Base-by-base conservation (phyloP, 2,797 vertebrate species). In the Sebastolobus alascanus region DNA sequence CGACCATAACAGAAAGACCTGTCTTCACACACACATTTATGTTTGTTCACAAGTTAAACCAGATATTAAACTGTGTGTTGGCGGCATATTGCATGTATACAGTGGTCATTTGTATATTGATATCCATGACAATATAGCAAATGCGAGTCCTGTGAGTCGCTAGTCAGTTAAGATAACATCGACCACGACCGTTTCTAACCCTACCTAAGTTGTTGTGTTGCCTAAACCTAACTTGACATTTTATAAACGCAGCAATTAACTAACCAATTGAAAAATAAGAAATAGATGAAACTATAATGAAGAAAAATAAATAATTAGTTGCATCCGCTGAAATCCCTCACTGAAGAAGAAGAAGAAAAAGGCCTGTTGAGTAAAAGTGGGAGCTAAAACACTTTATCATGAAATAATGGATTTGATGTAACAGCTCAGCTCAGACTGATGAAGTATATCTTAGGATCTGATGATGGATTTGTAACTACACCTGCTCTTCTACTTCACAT, bases 401-500 rank as follows among this genome's bases (percentile, higher is more conserved):
- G 2, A 50, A 40, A 38, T 77, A 56, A 86, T n/a, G 46, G 35
- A 52, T 29, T 66, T 14, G n/a, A 78, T 63, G 68, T 68, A 69
- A 37, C 59, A 67, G 77, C 54, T 77, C 69, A 18, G 65, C 58
- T 85, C 82, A 67, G 25, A 59, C n/a, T 37, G 60, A 64, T 68
- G 81, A 83, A 73, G 46, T 29, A 77, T n/a, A 65, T 85, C 72
- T 16, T 14, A 74, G 43, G 59, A 16, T 64, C 9, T 16, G 40
- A 58, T 43, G 86, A 64, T 67, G 77, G 38, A 73, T 82, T n/a
- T 80, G 69, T 79, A 46, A 54, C 72, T 81, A 79, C 87, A 86
- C 77, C 85, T 87, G 85, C 82, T 86, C 70, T 31, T 77, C 70
- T 25, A 22, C 25, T 77, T 80, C 71, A 56, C 54, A 27, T 25